Base-by-base conservation (phyloP, 1,140 invertebrate genomes). In the Thalassaphorura encarpata region DNA sequence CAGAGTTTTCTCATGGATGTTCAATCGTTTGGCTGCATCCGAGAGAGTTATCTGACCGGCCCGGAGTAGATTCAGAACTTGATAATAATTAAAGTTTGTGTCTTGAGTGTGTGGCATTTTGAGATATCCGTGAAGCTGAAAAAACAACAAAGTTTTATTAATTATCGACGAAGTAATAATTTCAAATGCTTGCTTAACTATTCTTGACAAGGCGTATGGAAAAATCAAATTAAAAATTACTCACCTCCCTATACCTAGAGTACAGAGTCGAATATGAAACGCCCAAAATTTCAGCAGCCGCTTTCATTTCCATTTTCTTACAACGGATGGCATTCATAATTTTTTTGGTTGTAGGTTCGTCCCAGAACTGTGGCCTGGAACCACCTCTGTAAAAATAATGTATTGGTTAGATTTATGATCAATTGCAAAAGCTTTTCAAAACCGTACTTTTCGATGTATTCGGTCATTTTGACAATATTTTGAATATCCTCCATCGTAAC, bases 301-400 rank as follows among this genome's bases (percentile, higher is more conserved):
- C 84, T 72, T 92, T 92, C 88, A 92, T 92, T 73, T 92, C 88
- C 64, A 92, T 70, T 74, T 89, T 86, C 72, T 89, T 90, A 62
- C 85, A 85, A 64, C 87, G 23, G 3, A 89, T 89, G 16, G 86
- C 84, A 69, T 90, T 87, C 83, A 92, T 87, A 36, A 91, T 81
- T 47, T 83, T 77, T 69, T 83, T 79, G 43, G 84, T 85, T 56
- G 84, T 84, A 1, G 83, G 80, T 69, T 90, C 87, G 68, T 91
- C 87, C 88, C 89, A 92, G 71, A 91, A 92, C 68, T 92, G 87
- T 56, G 88, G 87, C 36, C 88, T 73, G 29, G 87, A 72, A 1
- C 87, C 87, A 66, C 85, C 67, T 24, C 61, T 61, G 26, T 27
- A 45, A 58, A 40, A 52, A 48, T 6, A 36, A 29, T 49, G 48